Percentiles rank a stretch among this genome's conserved stretches.
phyloP scores from a whole-genome alignment of 2,797 vertebrate species.

The Dallia pectoralis region DNA sequence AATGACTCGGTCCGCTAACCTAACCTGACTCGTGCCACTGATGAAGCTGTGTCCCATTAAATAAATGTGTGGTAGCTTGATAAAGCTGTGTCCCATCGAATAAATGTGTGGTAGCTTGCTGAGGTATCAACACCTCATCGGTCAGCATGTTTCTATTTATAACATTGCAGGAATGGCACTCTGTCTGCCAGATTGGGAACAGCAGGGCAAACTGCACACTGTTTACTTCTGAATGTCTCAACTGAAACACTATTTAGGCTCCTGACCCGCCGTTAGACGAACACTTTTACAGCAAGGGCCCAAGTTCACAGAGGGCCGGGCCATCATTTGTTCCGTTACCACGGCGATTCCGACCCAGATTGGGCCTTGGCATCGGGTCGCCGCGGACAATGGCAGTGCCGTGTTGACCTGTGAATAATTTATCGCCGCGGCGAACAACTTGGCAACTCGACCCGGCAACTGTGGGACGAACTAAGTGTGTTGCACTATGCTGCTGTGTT shows the following conservation, averaged over 20 bases:
- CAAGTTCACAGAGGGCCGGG: not conserved
- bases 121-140: not conserved
- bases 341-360: conserved; percentile 25
- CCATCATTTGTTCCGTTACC: conserved; percentile 2
- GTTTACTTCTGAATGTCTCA: not conserved
- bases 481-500: conserved; percentile 5
- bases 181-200: not conserved
- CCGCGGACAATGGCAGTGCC: conserved; percentile 38
- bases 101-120: not conserved
- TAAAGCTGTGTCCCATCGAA: not conserved
- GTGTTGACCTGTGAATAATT: conserved; percentile 62
- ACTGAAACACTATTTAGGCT: not conserved
- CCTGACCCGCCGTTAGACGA: not conserved
- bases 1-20: not conserved
- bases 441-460: conserved; percentile 48
- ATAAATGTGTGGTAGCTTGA: not conserved
- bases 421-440: conserved; percentile 31
- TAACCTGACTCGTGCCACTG: too few relatives aligned
- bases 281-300: not conserved
- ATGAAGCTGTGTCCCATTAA: not conserved
- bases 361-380: conserved; percentile 39
- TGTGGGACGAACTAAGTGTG: conserved; percentile 10
- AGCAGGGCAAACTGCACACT: not conserved
- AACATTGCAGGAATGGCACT: not conserved
- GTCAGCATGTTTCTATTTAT: not conserved